Evolutionary conservation across 2,888 invertebrate genomes (phyloP).

Genomic region (Brachyopa scutellaris): DNA sequence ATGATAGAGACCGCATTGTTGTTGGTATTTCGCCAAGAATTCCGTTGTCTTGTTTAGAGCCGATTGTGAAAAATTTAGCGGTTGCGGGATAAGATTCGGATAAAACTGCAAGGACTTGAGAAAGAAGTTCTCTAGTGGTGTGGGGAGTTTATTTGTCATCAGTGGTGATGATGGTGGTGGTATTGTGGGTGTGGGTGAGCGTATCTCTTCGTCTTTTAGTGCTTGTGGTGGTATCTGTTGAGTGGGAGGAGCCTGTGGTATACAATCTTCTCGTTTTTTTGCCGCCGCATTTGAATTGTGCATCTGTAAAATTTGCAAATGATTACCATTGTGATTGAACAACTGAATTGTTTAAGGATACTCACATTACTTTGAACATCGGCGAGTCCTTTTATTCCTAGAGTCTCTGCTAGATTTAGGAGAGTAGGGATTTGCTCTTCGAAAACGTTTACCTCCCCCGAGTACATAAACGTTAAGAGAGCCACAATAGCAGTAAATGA

Average conservation of each 20-base stretch:
- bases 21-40: slow-evolving; percentile 80
- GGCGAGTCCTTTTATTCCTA: slow-evolving; percentile 92
- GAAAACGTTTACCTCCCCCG: slow-evolving; percentile 92
- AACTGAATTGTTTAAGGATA: too few relatives aligned
- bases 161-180: slow-evolving; percentile 53
- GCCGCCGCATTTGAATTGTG: slow-evolving; percentile 77
- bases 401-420: slow-evolving; percentile 89
- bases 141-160: slow-evolving; percentile 76
- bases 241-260: slow-evolving; percentile 43
- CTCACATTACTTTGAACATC: slow-evolving; percentile 88
- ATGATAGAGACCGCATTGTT: slow-evolving; percentile 80
- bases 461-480: slow-evolving; percentile 93
- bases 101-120: slow-evolving; percentile 81
- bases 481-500: slow-evolving; percentile 83
- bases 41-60: slow-evolving; percentile 81
- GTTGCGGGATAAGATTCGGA: slow-evolving; percentile 80
- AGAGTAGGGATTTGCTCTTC: slow-evolving; percentile 90
- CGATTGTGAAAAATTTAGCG: slow-evolving; percentile 81
- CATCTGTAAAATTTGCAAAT: too few relatives aligned
- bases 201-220: slow-evolving; percentile 66
- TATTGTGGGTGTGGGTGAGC: slow-evolving; percentile 53
- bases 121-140: slow-evolving; percentile 81
- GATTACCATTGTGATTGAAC: too few relatives aligned
- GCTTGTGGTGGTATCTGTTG: slow-evolving; percentile 52
- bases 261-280: slow-evolving; percentile 73